phyloP scores from a whole-genome alignment of 2,797 vertebrate genomes.

The Cyprinella venusta region DNA sequence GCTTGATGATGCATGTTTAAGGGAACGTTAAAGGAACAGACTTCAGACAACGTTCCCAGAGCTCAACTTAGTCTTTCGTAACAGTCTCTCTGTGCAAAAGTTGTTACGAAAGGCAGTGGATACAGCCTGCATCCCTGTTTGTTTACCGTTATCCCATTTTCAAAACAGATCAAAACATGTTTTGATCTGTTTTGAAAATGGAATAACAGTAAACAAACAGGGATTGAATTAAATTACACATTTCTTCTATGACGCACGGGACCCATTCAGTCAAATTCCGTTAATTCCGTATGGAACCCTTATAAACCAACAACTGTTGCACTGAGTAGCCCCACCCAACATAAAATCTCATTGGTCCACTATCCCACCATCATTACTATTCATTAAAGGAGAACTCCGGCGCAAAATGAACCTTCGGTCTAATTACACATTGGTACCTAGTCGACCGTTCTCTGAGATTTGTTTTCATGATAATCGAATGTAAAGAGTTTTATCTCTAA shows the following conservation, averaged over 20 bases:
- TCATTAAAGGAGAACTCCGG: no score
- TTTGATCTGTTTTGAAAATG: no score
- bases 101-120: no score
- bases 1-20: neutral
- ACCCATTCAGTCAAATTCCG: slow-evolving; percentile 5
- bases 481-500: no score
- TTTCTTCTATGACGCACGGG: neutral
- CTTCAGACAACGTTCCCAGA: neutral
- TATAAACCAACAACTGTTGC: neutral
- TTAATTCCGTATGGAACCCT: neutral
- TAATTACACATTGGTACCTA: no score
- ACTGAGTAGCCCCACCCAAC: neutral
- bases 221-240: slow-evolving; percentile 5
- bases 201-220: neutral
- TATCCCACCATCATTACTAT: neutral
- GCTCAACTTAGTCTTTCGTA: slow-evolving; percentile 31
- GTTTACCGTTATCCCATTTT: slow-evolving; percentile 14
- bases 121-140: neutral
- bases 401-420: no score
- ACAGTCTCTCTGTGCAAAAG: neutral
- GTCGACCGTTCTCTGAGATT: no score
- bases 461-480: no score
- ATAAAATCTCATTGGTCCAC: neutral
- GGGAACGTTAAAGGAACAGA: neutral
- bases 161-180: slow-evolving; percentile 2